A percentile compares a stretch with the other conserved stretches of the same genome.
These are phyloP conservation scores for Eriosoma lanigerum DNA, from an alignment of 1,140 invertebrate species.

Conservation along the genomic window DNA sequence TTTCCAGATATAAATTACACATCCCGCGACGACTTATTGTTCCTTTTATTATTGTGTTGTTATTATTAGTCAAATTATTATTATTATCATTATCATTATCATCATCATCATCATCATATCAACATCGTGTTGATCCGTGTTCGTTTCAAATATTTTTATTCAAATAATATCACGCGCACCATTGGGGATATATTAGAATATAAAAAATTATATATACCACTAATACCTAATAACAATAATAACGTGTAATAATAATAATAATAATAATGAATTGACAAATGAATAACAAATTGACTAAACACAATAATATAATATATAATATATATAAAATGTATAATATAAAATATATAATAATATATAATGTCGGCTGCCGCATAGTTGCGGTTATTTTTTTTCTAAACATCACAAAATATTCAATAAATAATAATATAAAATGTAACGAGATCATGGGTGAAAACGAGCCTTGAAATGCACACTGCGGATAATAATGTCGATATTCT, in stretches of 20 bases:
- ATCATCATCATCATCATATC: background rate
- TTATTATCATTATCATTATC: constrained; percentile 8
- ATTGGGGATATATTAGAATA: no score
- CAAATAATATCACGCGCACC: constrained; percentile 3
- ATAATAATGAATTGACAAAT: background rate
- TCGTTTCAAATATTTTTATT: background rate
- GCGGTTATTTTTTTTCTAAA: constrained; percentile 28
- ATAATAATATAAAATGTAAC: background rate
- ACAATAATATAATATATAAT: no score
- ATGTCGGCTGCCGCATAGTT: background rate
- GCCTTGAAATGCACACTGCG: background rate
- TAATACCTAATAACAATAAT: background rate
- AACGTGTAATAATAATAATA: background rate
- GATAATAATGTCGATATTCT: constrained; percentile 9
- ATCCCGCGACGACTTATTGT: constrained; percentile 38
- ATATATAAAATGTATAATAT: no score
- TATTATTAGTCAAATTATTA: background rate
- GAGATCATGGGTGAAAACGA: constrained; percentile 20
- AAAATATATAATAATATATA: no score
- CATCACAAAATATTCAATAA: background rate
- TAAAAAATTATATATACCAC: no score
- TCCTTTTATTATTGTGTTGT: constrained; percentile 37
- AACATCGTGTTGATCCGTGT: background rate
- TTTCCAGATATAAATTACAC: constrained; percentile 33
- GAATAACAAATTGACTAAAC: no score